A percentile compares a stretch with the other conserved stretches of the same genome.
These are phyloP conservation scores for Tigriopus californicus DNA, from an alignment of 2,888 invertebrate species.

Conservation along the genomic window DNA sequence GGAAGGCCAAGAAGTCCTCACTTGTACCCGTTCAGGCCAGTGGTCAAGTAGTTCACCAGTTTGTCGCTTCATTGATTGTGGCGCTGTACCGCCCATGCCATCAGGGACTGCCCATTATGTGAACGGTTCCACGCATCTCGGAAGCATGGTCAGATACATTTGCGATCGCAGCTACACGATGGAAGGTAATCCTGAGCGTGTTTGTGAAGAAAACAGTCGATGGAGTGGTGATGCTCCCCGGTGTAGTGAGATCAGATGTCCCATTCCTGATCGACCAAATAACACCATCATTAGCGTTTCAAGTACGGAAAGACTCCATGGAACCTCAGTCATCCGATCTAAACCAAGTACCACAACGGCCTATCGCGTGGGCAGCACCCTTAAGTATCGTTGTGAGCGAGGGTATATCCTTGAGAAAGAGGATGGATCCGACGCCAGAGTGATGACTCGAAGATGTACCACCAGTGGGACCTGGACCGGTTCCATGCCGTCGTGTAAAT, in stretches of 20 bases:
- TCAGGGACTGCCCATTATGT: slow-evolving; percentile 56
- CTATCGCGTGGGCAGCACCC: slow-evolving; percentile 64
- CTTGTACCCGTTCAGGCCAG: slow-evolving; percentile 54
- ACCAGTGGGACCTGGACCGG: slow-evolving; percentile 72
- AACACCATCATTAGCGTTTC: slow-evolving; percentile 14
- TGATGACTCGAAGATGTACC: slow-evolving; percentile 47
- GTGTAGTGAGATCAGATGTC: slow-evolving; percentile 49
- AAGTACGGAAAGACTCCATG: slow-evolving; percentile 12
- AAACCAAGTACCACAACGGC: slow-evolving; percentile 35
- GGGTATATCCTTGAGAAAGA: slow-evolving; percentile 73
- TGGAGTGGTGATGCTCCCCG: slow-evolving; percentile 70
- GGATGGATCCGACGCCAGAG: slow-evolving; percentile 16
- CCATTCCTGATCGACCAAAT: slow-evolving; percentile 7
- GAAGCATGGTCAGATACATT: slow-evolving; percentile 56
- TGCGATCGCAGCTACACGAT: slow-evolving; percentile 61
- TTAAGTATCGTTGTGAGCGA: slow-evolving; percentile 70
- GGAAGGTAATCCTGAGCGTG: slow-evolving; percentile 50
- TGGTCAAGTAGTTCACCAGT: slow-evolving; percentile 64
- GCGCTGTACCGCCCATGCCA: slow-evolving; percentile 54
- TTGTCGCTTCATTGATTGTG: slow-evolving; percentile 77
- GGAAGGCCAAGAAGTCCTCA: slow-evolving; percentile 46
- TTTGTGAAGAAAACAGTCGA: slow-evolving; percentile 50
- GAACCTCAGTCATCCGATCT: slow-evolving; percentile 11
- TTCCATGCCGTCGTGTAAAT: slow-evolving; percentile 57
- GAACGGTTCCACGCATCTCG: slow-evolving; percentile 54